phyloP scores from a whole-genome alignment of 2,797 vertebrate species.

The Echeneis naucrates region DNA sequence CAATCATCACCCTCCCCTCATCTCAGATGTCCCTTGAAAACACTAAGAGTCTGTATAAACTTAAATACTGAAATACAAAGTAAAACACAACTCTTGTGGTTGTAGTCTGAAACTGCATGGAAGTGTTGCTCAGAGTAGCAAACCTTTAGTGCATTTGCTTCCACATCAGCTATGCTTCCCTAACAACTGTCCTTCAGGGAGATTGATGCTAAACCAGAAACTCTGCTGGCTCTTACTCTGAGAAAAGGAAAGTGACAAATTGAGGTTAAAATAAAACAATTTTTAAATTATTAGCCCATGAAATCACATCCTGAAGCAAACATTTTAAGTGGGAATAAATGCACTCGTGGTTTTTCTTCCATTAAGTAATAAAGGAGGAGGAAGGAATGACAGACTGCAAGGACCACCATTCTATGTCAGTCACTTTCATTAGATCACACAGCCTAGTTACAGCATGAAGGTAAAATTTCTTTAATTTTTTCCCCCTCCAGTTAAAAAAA shows the following conservation, averaged over 20 bases:
- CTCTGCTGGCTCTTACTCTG: not conserved
- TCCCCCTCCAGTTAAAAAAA: not conserved
- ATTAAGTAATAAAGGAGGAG: no score
- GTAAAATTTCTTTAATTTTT: not conserved
- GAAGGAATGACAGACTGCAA: no score
- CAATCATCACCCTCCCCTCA: slow-evolving; percentile 1
- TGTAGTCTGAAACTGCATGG: not conserved
- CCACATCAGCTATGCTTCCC: slow-evolving; percentile 1
- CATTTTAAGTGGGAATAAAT: slow-evolving; percentile 4
- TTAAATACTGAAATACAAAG: slow-evolving; percentile 17
- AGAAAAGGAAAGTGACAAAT: not conserved
- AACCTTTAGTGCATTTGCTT: slow-evolving; percentile 12
- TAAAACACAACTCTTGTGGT: slow-evolving; percentile 10
- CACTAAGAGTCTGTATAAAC: slow-evolving; percentile 13
- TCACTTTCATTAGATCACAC: slow-evolving; percentile 1
- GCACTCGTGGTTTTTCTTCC: not conserved
- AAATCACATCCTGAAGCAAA: not conserved
- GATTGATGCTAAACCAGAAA: slow-evolving; percentile 9
- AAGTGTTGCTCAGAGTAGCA: slow-evolving; percentile 18
- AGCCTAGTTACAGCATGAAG: not conserved
- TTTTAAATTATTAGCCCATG: not conserved
- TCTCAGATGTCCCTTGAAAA: slow-evolving; percentile 16
- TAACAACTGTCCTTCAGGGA: slow-evolving; percentile 1
- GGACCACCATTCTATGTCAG: not conserved
- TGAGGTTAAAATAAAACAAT: not conserved